Percentiles rank a stretch among this genome's conserved stretches.
Conservation (phyloP, 2,797 vertebrate genomes). For the Cottoperca gobio region DNA sequence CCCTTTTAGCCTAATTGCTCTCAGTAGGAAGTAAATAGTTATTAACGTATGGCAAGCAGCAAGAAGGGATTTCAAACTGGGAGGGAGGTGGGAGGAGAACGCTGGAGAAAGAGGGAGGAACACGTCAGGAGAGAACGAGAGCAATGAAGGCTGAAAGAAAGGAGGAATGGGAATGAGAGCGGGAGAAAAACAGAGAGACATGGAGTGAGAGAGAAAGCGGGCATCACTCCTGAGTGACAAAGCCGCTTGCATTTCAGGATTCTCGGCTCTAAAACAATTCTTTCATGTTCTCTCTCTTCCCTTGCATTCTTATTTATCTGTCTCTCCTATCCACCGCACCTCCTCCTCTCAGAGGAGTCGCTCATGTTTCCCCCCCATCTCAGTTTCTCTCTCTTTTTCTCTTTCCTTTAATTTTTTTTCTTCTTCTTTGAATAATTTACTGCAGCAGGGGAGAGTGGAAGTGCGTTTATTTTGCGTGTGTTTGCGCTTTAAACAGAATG, state of each 20-base stretch:
- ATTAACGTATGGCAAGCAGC: slow-evolving; percentile 77
- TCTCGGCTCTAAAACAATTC: slow-evolving; percentile 66
- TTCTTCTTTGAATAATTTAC: slow-evolving; percentile 87
- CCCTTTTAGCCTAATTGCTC: slow-evolving; percentile 78
- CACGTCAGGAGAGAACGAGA: slow-evolving; percentile 53
- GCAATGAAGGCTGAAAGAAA: slow-evolving; percentile 37
- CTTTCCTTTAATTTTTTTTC: slow-evolving; percentile 75
- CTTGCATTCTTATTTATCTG: slow-evolving; percentile 74
- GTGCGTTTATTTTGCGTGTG: slow-evolving; percentile 86
- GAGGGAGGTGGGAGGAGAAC: slow-evolving; percentile 57
- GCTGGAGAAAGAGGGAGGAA: slow-evolving; percentile 46
- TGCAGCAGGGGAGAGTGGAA: slow-evolving; percentile 80
- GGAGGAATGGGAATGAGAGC: slow-evolving; percentile 12
- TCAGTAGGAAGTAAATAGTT: slow-evolving; percentile 83
- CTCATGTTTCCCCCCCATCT: slow-evolving; percentile 40
- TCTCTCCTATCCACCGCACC: slow-evolving; percentile 56
- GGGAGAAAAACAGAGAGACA: slow-evolving; percentile 19
- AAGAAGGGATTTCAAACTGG: slow-evolving; percentile 70
- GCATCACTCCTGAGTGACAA: slow-evolving; percentile 57
- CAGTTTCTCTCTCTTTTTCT: slow-evolving; percentile 62
- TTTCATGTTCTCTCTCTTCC: slow-evolving; percentile 66
- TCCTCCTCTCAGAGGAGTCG: slow-evolving; percentile 53
- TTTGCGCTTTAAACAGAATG: slow-evolving; percentile 88
- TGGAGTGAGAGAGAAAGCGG: slow-evolving; percentile 27
- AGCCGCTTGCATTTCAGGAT: slow-evolving; percentile 67